Conservation (phyloP, 1,140 invertebrate species). For the Polypedilum pembai region DNA sequence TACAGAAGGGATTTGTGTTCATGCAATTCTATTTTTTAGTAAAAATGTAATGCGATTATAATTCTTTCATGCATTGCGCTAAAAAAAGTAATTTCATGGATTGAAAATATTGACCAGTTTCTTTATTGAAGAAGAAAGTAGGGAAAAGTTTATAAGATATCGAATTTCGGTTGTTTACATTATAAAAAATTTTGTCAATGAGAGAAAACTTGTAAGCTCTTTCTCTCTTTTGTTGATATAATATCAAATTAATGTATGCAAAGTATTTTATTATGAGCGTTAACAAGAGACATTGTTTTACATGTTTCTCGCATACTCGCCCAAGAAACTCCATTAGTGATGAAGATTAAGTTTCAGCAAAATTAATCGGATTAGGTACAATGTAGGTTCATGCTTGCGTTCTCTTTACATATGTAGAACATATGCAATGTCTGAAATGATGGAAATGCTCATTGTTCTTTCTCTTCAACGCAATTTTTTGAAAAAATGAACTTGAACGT, state of each 20-base stretch:
- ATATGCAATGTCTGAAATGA: too few species aligned
- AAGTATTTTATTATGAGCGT: neutral
- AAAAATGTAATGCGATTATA: slow-evolving; percentile 18
- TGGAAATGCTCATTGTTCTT: too few species aligned
- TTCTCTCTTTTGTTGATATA: neutral
- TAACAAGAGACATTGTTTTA: slow-evolving; percentile 12
- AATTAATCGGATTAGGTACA: slow-evolving; percentile 3
- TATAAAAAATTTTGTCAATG: neutral
- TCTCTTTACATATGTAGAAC: too few species aligned
- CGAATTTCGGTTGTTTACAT: too few species aligned
- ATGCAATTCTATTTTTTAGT: neutral
- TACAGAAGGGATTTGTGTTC: slow-evolving; percentile 14
- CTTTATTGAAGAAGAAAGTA: too few species aligned
- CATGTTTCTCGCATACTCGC: neutral
- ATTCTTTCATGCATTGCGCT: neutral
- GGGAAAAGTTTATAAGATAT: too few species aligned
- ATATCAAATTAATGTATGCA: slow-evolving; percentile 3
- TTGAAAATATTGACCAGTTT: too few species aligned
- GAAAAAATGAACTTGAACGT: too few species aligned
- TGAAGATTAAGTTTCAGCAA: slow-evolving; percentile 1
- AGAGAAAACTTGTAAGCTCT: neutral
- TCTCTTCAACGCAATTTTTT: too few species aligned
- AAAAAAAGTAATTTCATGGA: too few species aligned
- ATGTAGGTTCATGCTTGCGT: too few species aligned
- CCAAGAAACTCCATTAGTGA: slow-evolving; percentile 10